These are phyloP conservation scores for Orestias chungarensis DNA, from an alignment of 2,797 vertebrate species.

Conservation along the genomic window DNA sequence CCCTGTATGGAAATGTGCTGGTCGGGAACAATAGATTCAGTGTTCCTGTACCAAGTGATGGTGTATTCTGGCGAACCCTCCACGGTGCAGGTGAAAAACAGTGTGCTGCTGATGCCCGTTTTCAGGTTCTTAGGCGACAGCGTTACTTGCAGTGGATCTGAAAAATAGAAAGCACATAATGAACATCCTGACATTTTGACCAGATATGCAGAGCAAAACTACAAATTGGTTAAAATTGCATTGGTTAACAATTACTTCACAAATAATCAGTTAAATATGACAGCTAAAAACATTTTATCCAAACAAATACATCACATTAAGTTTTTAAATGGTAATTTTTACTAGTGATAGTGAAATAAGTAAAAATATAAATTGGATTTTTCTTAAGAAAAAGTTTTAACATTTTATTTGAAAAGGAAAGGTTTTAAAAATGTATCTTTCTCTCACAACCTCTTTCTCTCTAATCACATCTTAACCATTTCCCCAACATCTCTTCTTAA, in stretches of 20 bases:
- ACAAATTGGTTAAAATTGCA: too few species aligned
- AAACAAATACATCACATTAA: not conserved
- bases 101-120: conserved; percentile 96
- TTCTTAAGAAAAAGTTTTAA: not conserved
- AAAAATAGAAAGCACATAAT: conserved; percentile 7
- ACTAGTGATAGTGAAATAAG: not conserved
- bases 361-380: not conserved
- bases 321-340: not conserved
- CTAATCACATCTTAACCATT: too few species aligned
- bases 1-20: conserved; percentile 97
- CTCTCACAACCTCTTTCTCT: too few species aligned
- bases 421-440: too few species aligned
- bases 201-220: not conserved
- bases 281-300: not conserved
- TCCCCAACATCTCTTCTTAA: too few species aligned
- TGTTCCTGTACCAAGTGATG: conserved; percentile 97
- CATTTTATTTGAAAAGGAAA: not conserved
- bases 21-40: conserved; percentile 86
- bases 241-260: not conserved
- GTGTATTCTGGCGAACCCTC: conserved; percentile 92
- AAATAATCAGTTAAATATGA: not conserved
- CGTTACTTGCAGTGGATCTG: conserved; percentile 95
- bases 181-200: not conserved
- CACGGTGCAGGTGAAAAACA: conserved; percentile 95
- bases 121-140: conserved; percentile 98